Base-by-base conservation (phyloP, 2,113 vertebrate genomes). In the Trematocara macrostoma region DNA sequence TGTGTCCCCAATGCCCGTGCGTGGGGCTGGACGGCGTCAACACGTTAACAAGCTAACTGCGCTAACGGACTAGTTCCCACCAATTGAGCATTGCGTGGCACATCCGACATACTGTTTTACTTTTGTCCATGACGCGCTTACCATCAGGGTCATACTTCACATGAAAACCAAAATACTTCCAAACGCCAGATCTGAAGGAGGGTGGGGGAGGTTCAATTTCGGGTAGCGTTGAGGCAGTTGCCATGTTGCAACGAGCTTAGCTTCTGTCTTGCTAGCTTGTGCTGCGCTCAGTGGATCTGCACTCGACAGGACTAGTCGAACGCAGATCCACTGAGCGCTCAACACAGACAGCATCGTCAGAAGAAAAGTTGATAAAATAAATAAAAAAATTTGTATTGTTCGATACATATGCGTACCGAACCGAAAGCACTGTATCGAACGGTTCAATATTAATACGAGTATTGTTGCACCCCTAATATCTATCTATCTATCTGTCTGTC, bases 131-230 rank as follows among this genome's bases (percentile, higher is more conserved):
- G 51, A 20, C 0, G n/a, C 0, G 3, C 3, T 11, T 52, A 52
- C 51, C 9, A 0, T 53, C 9, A 53, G 9, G 51, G n/a, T 53
- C 18, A n/a, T 52, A 0, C 1, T 0, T 52, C n/a, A 52, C 51
- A 53, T 53, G 5, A 53, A 53, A 0, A 53, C 51, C n/a, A 20
- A 53, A 0, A 11, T 0, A 6, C 0, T 3, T 53, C n/a, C n/a
- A 3, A 6, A 53, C 0, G n/a, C 0, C 51, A 53, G 1, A 20
- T 11, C 51, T 11, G 5, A 53, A 53, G 11, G 5, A 53, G 10
- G n/a, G n/a, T 4, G 52, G 52, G 10, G 2, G 5, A 4, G n/a
- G 10, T 23, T 53, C 1, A 56, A 1, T 14, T 56, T 23, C 2
- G 1, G 52, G 5, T 53, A 53, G 10, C 52, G 10, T 7, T 53